A percentile compares a stretch with the other conserved stretches of the same genome.
Evolutionary conservation across 2,113 vertebrate genomes (phyloP).

Genomic region (Ploceus nigricollis): DNA sequence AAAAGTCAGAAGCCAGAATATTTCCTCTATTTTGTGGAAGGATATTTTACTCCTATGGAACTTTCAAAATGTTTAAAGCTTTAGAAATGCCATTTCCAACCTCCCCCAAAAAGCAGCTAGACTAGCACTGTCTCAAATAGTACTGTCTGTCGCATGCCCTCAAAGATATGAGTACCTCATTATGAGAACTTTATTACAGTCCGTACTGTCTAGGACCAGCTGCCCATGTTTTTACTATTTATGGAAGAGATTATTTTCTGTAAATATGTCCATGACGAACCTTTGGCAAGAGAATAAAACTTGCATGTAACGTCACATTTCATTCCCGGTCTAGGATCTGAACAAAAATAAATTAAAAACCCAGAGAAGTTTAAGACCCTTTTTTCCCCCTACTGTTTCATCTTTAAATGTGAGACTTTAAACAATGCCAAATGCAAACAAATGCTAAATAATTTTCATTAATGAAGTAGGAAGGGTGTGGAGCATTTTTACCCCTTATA

Average conservation of each 20-base stretch:
- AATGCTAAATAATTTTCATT: constrained; percentile 30
- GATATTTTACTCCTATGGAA: background rate
- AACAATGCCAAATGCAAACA: constrained; percentile 38
- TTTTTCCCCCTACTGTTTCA: background rate
- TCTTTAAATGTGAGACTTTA: background rate
- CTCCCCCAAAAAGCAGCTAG: background rate
- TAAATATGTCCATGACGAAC: constrained; percentile 45
- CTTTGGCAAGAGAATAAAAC: constrained; percentile 51
- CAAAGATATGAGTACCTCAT: background rate
- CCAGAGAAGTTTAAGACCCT: background rate
- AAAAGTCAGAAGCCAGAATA: background rate
- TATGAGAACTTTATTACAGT: background rate
- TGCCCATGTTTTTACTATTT: constrained; percentile 48
- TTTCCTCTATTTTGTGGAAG: background rate
- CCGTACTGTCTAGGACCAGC: background rate
- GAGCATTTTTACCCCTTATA: constrained; percentile 17
- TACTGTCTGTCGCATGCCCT: background rate
- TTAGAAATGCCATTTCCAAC: background rate
- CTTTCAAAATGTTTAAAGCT: background rate
- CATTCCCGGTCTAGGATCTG: constrained; percentile 41
- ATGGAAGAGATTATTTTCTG: constrained; percentile 58
- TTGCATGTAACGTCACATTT: constrained; percentile 36
- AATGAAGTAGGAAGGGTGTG: constrained; percentile 22
- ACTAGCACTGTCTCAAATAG: background rate
- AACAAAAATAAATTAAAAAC: constrained; percentile 45